Evolutionary conservation across 2,888 invertebrate species (phyloP).

Genomic region (Rutpela maculata): DNA sequence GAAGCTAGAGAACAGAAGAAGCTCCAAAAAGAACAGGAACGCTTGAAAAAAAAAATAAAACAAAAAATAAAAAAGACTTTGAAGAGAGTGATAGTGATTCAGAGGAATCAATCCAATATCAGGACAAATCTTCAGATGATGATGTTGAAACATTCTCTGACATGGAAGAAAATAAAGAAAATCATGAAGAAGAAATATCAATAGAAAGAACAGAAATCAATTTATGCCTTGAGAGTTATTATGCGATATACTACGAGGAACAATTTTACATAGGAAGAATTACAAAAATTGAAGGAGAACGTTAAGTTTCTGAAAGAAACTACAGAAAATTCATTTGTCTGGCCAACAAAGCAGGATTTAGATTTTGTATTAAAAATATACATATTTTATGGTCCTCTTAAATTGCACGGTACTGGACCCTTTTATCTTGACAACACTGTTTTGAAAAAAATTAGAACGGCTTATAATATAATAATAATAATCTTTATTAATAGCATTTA

Average conservation of each 20-base stretch:
- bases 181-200: neutral
- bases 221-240: neutral
- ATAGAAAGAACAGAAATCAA: neutral
- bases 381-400: slow-evolving; percentile 17
- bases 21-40: neutral
- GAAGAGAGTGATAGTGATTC: slow-evolving; percentile 10
- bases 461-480: no score
- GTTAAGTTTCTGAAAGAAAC: slow-evolving; percentile 19
- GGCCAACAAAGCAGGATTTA: slow-evolving; percentile 11
- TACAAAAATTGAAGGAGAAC: slow-evolving; percentile 11
- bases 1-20: neutral
- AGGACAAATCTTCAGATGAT: neutral
- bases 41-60: neutral
- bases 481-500: no score
- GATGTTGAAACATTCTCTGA: neutral
- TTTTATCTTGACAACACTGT: neutral
- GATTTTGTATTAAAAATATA: slow-evolving; percentile 17
- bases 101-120: neutral
- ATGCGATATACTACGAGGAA: neutral
- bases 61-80: neutral
- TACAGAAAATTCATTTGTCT: slow-evolving; percentile 25
- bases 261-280: neutral
- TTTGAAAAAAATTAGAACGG: neutral
- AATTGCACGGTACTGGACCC: neutral
- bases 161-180: neutral